Evolutionary conservation across 1,140 invertebrate genomes (phyloP).

Genomic region (Harlomillsia oculata): DNA sequence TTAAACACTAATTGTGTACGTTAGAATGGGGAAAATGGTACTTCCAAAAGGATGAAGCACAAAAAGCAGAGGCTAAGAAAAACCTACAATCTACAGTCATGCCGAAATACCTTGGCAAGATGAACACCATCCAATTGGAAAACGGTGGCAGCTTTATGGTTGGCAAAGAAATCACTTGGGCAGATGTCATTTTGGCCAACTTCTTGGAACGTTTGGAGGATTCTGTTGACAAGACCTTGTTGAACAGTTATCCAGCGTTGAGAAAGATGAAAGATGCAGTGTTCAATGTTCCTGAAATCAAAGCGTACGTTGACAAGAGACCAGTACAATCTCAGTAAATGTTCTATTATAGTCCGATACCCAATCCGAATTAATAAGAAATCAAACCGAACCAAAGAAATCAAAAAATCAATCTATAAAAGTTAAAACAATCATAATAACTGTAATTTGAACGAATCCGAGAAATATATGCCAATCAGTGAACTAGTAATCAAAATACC

Average conservation of each 20-base stretch:
- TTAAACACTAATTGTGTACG: no score
- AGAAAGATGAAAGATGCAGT: neutral
- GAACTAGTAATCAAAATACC: no score
- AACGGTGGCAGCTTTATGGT: conserved; percentile 8
- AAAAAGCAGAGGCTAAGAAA: neutral
- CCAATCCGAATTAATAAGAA: no score
- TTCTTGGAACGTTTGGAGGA: neutral
- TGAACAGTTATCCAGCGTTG: neutral
- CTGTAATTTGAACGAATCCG: no score
- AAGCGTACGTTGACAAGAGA: conserved; percentile 4
- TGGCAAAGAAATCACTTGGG: conserved; percentile 11
- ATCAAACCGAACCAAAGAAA: no score
- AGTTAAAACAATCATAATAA: no score
- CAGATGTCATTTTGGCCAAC: conserved; percentile 12
- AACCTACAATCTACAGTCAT: neutral
- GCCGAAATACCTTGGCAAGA: conserved; percentile 3
- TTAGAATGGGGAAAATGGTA: neutral
- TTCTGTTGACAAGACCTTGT: neutral
- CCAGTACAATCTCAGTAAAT: no score
- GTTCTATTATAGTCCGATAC: no score
- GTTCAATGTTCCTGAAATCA: neutral
- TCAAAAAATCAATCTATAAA: no score
- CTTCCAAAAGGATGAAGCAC: neutral
- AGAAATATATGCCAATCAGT: no score
- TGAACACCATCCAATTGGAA: neutral